Percentiles rank a stretch among this genome's conserved stretches.
Evolutionary conservation across 2,113 vertebrate genomes (phyloP).

Genomic region (Grammomys dolichurus): DNA sequence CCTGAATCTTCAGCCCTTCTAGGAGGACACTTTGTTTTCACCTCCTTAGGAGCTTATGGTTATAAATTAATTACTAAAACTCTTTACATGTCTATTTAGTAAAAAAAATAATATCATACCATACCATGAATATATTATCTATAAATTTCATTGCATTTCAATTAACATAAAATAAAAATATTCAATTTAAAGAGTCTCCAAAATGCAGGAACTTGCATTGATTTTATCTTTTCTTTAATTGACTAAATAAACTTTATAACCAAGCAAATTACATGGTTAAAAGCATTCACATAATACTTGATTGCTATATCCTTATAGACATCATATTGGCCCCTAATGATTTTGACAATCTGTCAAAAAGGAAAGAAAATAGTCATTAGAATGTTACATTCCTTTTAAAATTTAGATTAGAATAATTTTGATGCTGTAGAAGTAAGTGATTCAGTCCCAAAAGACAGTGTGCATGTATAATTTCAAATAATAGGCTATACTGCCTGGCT

Average conservation of each 20-base stretch:
- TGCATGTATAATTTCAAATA: constrained; percentile 57
- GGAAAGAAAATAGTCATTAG: constrained; percentile 49
- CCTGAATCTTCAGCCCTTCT: background rate
- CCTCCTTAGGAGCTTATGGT: background rate
- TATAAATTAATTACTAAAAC: background rate
- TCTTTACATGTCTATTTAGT: background rate
- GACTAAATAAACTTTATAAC: constrained; percentile 49
- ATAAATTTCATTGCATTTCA: constrained; percentile 12
- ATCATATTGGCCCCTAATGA: background rate
- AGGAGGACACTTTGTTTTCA: background rate
- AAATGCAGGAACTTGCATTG: background rate
- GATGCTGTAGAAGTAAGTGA: constrained; percentile 50
- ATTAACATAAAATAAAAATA: constrained; percentile 14
- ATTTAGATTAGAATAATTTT: constrained; percentile 57
- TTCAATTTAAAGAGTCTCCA: background rate
- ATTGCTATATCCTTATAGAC: constrained; percentile 31
- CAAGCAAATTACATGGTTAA: constrained; percentile 62
- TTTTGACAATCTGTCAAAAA: constrained; percentile 66
- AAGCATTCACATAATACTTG: constrained; percentile 15
- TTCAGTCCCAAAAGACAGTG: constrained; percentile 42
- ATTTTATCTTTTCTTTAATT: constrained; percentile 61
- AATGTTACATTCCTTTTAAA: constrained; percentile 33
- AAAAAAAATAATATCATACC: constrained; percentile 12
- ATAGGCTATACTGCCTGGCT: background rate
- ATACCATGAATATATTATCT: constrained; percentile 23